Conservation (phyloP, 2,888 invertebrate species). For the Chymomyza caudatula region DNA sequence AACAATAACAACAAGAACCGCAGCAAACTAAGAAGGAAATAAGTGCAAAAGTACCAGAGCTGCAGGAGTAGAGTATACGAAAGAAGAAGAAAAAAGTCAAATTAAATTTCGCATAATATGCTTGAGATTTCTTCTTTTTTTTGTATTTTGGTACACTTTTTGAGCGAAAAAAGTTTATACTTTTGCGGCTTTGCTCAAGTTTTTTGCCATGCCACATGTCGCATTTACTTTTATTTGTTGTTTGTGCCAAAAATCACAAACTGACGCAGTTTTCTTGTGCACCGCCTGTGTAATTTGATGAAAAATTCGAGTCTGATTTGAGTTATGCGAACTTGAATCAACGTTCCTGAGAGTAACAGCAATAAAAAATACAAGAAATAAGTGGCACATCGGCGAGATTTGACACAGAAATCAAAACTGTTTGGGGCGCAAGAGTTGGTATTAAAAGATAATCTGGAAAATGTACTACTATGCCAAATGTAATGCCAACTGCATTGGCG, state of each 20-base stretch:
- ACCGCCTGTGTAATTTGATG: constrained; percentile 27
- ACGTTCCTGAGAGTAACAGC: constrained; percentile 11
- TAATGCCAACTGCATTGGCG: neutral
- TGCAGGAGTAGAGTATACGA: constrained; percentile 7
- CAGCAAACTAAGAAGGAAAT: constrained; percentile 5
- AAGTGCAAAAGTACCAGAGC: constrained; percentile 4
- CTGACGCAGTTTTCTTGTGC: constrained; percentile 60
- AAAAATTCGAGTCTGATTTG: constrained; percentile 55
- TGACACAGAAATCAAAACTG: neutral
- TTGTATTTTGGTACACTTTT: constrained; percentile 41
- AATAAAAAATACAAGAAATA: neutral
- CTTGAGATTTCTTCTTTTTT: constrained; percentile 33
- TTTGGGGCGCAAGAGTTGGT: neutral
- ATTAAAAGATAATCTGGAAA: neutral
- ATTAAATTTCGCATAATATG: constrained; percentile 70
- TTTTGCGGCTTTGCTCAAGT: constrained; percentile 65
- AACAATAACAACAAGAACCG: constrained; percentile 14
- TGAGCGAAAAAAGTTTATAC: constrained; percentile 52
- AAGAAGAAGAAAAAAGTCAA: constrained; percentile 51
- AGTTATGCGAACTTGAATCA: constrained; percentile 68
- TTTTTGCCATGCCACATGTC: constrained; percentile 68
- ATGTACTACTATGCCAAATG: neutral
- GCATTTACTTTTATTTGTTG: constrained; percentile 58
- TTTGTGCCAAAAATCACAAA: constrained; percentile 17
- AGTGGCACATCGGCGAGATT: neutral